A percentile compares a stretch with the other conserved stretches of the same genome.
These are phyloP conservation scores for Rostratula benghalensis DNA, from an alignment of 2,113 vertebrate genomes.

Conservation along the genomic window DNA sequence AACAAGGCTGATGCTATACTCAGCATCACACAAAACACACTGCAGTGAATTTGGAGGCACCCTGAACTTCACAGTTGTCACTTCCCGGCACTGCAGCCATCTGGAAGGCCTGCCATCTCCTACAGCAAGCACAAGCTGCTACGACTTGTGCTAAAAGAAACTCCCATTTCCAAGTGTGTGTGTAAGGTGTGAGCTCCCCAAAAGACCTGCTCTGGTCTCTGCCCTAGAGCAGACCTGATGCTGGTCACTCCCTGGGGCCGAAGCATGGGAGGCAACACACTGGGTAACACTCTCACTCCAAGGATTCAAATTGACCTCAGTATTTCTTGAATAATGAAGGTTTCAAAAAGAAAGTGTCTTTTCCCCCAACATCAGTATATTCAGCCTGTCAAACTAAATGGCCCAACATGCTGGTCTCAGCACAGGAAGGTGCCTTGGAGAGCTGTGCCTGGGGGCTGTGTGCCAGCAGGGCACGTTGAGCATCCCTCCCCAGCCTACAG, in stretches of 20 bases:
- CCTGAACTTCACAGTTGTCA: slow-evolving; percentile 66
- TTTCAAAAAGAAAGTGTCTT: neutral
- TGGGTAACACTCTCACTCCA: neutral
- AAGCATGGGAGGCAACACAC: accelerated
- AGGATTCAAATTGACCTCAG: neutral
- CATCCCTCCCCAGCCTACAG: neutral
- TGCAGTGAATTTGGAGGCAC: slow-evolving; percentile 46
- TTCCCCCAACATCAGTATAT: neutral
- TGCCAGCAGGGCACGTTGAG: neutral
- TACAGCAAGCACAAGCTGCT: slow-evolving; percentile 51
- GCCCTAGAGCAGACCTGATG: neutral
- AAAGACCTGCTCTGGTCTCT: neutral
- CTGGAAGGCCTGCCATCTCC: slow-evolving; percentile 58
- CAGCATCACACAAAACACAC: slow-evolving; percentile 27
- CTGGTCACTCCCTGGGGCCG: neutral
- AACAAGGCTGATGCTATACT: slow-evolving; percentile 42
- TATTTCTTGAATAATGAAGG: neutral
- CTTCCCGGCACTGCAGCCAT: slow-evolving; percentile 30
- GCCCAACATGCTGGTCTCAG: neutral
- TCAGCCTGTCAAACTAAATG: neutral
- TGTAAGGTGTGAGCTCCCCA: neutral
- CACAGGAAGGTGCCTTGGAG: neutral
- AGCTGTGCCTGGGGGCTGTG: neutral
- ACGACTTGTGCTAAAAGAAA: slow-evolving; percentile 38
- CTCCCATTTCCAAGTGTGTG: neutral